Evolutionary conservation across 1,140 invertebrate species (phyloP), one percentile per base, ranked within the genome.

Genomic region (Elysia chlorotica): DNA sequence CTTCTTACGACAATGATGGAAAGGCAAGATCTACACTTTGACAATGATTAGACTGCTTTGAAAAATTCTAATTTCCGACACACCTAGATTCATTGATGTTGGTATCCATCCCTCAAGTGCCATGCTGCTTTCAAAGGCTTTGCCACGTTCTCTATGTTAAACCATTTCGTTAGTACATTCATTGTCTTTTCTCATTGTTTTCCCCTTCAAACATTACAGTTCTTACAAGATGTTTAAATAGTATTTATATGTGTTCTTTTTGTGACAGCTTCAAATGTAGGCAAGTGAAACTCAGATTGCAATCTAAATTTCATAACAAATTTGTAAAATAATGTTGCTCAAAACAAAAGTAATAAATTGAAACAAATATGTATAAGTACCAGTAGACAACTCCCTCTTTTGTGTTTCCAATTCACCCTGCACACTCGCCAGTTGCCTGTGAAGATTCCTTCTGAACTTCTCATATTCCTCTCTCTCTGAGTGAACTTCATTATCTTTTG

Each of bases 351-450:
- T 48, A 23, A 57, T 57, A 57, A 57, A 23, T 57, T 30, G 30
- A 25, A 31, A n/a, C n/a, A n/a, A n/a, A n/a, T n/a, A n/a, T n/a
- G n/a, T 67, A n/a, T 61, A 71, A 62, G 2, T 74, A 82, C 81
- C 79, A 62, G 74, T 65, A 48, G 77, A 77, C n/a, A 84, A 66
- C 62, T 83, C 82, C 62, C 79, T 75, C 53, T 80, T 81, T 74
- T 87, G 85, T 37, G 76, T 78, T 59, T 86, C 83, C 63, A 86
- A 71, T 74, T 87, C 85, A 67, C 83, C 79, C 61, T 87, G 81
- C 2, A 86, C 67, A 65, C 87, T 82, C 35, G 76, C 79, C 61
- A 87, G 67, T 57, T 84, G 79, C 14, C 75, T 63, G 56, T 87
- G 82, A 10, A 87, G 74, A 41, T 82, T 82, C 65, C 86, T 75